Evolutionary conservation across 1,140 invertebrate genomes (phyloP).

Genomic region (Sitodiplosis mosellana): DNA sequence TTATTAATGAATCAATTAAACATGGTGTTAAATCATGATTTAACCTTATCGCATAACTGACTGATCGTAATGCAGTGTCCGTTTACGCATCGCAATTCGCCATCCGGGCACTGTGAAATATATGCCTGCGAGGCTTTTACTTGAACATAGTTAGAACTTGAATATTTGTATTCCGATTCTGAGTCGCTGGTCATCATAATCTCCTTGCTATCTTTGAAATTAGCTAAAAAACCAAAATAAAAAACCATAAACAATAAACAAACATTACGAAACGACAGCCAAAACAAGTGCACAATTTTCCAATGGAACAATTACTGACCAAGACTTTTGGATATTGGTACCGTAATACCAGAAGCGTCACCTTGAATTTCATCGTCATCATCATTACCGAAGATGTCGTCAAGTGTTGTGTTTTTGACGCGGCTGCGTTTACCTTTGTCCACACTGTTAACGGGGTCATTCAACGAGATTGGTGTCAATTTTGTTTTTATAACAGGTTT

Average conservation of each 20-base stretch:
- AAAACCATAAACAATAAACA: not conserved
- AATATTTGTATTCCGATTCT: constrained; percentile 26
- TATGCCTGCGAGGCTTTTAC: constrained; percentile 2
- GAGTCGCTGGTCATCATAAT: constrained; percentile 29
- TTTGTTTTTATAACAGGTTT: not conserved
- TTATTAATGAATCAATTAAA: not conserved
- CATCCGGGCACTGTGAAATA: constrained; percentile 29
- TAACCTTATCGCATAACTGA: constrained; percentile 40
- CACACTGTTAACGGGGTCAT: no score
- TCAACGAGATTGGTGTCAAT: no score
- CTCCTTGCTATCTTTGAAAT: constrained; percentile 27
- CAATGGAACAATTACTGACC: not conserved
- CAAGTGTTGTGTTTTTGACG: not conserved
- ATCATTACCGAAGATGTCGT: constrained; percentile 10
- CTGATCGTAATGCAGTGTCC: constrained; percentile 38
- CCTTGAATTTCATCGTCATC: constrained; percentile 14
- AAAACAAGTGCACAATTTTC: not conserved
- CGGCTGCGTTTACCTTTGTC: not conserved
- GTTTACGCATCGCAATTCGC: constrained; percentile 38
- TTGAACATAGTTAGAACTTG: constrained; percentile 6
- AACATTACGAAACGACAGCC: not conserved
- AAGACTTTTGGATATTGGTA: not conserved
- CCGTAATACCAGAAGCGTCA: not conserved
- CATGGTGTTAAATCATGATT: not conserved
- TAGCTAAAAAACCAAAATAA: constrained; percentile 10